Conservation (phyloP, 2,797 vertebrate genomes). For the Sphaeramia orbicularis region DNA sequence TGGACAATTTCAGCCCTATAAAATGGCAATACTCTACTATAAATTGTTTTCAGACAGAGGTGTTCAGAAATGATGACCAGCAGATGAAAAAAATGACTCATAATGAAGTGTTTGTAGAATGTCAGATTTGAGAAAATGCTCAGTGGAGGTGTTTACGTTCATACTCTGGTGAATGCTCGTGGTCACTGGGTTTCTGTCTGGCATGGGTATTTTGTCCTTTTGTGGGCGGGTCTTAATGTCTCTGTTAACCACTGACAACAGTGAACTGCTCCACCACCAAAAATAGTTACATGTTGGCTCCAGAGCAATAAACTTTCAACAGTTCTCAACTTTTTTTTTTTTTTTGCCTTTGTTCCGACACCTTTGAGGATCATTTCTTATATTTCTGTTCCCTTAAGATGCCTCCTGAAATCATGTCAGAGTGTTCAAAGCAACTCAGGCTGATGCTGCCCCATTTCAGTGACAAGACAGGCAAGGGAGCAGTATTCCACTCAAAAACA, state of each 20-base stretch:
- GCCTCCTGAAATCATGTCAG: conserved; percentile 79
- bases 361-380: conserved; percentile 76
- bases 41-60: too few relatives aligned
- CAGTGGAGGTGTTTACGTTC: too few relatives aligned
- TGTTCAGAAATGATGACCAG: too few relatives aligned
- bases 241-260: conserved; percentile 36
- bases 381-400: conserved; percentile 75
- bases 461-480: conserved; percentile 73
- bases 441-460: conserved; percentile 79
- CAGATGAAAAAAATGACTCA: too few relatives aligned
- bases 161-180: too few relatives aligned
- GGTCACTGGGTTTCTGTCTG: not conserved
- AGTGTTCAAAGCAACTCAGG: conserved; percentile 77
- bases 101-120: too few relatives aligned
- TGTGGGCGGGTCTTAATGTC: conserved; percentile 33
- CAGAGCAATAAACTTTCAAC: conserved; percentile 69
- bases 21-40: too few relatives aligned
- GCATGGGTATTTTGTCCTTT: conserved; percentile 12
- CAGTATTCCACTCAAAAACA: conserved; percentile 54
- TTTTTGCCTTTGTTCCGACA: conserved; percentile 71
- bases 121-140: too few relatives aligned
- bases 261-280: conserved; percentile 31
- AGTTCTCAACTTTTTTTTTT: conserved; percentile 59
- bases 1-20: too few relatives aligned
- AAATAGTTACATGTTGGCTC: conserved; percentile 51